Conservation (phyloP, 2,888 invertebrate genomes). For the Aricia artaxerxes region DNA sequence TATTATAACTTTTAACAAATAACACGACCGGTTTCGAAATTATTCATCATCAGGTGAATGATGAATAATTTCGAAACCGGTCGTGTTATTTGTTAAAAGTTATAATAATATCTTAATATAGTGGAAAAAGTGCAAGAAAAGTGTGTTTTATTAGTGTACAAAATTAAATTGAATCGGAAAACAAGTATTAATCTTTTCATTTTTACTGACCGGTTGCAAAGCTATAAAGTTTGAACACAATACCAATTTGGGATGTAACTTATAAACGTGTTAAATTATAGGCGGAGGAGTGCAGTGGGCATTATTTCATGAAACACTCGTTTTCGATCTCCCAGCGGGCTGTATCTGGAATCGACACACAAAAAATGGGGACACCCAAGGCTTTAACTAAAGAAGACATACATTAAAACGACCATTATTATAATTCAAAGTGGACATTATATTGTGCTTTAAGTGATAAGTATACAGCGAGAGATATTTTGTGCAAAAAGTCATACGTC, state of each 20-base stretch:
- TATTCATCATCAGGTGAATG: too few relatives aligned
- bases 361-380: slow-evolving; percentile 74
- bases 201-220: neutral
- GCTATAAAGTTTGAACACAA: neutral
- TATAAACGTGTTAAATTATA: slow-evolving; percentile 31
- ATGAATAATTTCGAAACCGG: too few relatives aligned
- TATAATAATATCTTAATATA: too few relatives aligned
- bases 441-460: slow-evolving; percentile 48
- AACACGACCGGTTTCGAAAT: too few relatives aligned
- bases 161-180: neutral
- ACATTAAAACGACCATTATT: slow-evolving; percentile 73
- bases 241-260: neutral
- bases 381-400: slow-evolving; percentile 75
- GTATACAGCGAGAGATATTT: slow-evolving; percentile 40
- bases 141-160: too few relatives aligned
- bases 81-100: too few relatives aligned
- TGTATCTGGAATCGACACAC: slow-evolving; percentile 60
- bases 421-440: slow-evolving; percentile 76
- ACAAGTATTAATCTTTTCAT: neutral
- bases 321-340: slow-evolving; percentile 68
- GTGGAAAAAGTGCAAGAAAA: too few relatives aligned
- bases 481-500: neutral
- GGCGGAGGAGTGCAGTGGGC: slow-evolving; percentile 40
- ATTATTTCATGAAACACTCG: slow-evolving; percentile 47
- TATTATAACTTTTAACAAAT: too few relatives aligned